Evolutionary conservation across 2,888 invertebrate genomes (phyloP).

Genomic region (Busseola fusca): DNA sequence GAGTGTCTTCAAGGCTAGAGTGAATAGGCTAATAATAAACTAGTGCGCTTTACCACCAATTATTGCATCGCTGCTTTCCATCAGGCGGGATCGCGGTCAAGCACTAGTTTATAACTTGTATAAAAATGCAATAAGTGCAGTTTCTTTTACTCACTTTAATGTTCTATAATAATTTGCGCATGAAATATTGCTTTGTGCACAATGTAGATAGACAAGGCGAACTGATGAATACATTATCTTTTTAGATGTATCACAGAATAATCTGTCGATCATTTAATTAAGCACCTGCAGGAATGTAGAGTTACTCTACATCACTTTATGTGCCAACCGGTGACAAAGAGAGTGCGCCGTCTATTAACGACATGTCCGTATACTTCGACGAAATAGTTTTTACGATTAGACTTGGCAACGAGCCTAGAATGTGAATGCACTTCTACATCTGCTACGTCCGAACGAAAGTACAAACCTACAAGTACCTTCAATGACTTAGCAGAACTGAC

Average conservation of each 20-base stretch:
- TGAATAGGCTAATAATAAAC: too few species aligned
- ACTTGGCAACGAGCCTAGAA: constrained; percentile 70
- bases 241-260: constrained; percentile 10
- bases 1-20: too few species aligned
- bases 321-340: constrained; percentile 57
- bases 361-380: constrained; percentile 57
- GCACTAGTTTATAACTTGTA: too few species aligned
- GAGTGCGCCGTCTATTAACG: constrained; percentile 47
- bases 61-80: too few species aligned
- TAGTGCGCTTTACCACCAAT: too few species aligned
- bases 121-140: not conserved
- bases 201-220: not conserved
- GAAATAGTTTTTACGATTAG: constrained; percentile 64
- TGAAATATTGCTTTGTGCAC: not conserved
- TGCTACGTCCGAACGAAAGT: constrained; percentile 55
- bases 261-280: constrained; percentile 11
- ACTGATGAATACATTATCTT: constrained; percentile 22
- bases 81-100: too few species aligned
- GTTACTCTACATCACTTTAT: constrained; percentile 27
- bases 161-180: constrained; percentile 8
- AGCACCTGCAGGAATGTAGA: not conserved
- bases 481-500: constrained; percentile 49
- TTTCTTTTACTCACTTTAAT: not conserved
- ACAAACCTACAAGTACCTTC: constrained; percentile 46
- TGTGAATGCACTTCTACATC: constrained; percentile 65